Evolutionary conservation across 2,113 vertebrate species (phyloP).

Genomic region (Neolamprologus fasciatus): DNA sequence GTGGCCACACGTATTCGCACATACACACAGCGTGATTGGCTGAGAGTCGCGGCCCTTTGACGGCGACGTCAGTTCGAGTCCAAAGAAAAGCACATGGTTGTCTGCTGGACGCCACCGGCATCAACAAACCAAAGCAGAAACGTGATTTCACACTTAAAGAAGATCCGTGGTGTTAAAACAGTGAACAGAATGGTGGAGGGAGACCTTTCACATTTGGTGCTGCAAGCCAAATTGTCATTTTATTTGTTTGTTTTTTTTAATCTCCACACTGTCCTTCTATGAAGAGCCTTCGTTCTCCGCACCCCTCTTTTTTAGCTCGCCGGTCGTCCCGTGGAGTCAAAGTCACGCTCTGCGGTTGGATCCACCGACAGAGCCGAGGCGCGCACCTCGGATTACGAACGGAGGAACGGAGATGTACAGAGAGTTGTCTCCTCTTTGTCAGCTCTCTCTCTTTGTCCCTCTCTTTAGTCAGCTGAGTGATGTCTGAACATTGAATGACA

Average conservation of each 20-base stretch:
- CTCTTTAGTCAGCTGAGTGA: constrained; percentile 50
- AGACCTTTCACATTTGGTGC: constrained; percentile 47
- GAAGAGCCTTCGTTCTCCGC: constrained; percentile 5
- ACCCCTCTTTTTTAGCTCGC: constrained; percentile 13
- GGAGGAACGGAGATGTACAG: constrained; percentile 4
- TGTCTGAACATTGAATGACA: constrained; percentile 60
- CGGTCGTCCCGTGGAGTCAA: constrained; percentile 23
- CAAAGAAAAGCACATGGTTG: constrained; percentile 42
- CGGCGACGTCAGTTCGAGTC: constrained; percentile 20
- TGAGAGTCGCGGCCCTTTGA: constrained; percentile 25
- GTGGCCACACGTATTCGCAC: constrained; percentile 13
- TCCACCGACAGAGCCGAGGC: constrained; percentile 23
- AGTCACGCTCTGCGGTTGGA: constrained; percentile 14
- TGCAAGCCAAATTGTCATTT: constrained; percentile 28
- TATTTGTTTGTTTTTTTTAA: neutral
- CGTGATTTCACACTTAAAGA: constrained; percentile 39
- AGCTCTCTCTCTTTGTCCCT: constrained; percentile 35
- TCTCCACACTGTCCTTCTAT: neutral
- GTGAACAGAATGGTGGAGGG: constrained; percentile 28
- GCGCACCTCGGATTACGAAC: constrained; percentile 4
- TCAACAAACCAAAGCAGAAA: constrained; percentile 21
- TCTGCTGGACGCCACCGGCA: constrained; percentile 49
- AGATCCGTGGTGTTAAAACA: constrained; percentile 13
- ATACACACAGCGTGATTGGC: constrained; percentile 31
- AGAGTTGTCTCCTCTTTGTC: constrained; percentile 10